Evolutionary conservation across 2,113 vertebrate genomes (phyloP).

Genomic region (Datnioides undecimradiatus): DNA sequence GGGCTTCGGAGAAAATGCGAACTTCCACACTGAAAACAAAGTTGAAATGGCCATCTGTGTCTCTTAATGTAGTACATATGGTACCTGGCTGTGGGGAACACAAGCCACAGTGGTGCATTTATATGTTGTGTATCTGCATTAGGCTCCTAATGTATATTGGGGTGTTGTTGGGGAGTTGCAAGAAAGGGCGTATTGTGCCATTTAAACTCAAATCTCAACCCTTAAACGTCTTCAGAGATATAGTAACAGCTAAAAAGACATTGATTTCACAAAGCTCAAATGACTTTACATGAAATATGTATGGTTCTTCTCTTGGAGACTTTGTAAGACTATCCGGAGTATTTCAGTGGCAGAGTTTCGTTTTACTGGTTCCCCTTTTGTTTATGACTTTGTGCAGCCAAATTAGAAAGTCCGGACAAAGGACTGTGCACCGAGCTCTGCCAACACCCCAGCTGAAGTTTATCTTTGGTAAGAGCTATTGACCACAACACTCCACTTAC

Average conservation of each 20-base stretch:
- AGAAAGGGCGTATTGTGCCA: not conserved
- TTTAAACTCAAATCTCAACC: not conserved
- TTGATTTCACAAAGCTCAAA: not conserved
- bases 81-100: not conserved
- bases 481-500: constrained; percentile 83
- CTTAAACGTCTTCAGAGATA: not conserved
- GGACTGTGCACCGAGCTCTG: constrained; percentile 29
- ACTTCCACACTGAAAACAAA: constrained; percentile 10
- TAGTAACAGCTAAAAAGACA: not conserved
- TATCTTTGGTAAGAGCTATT: constrained; percentile 40
- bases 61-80: not conserved
- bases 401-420: constrained; percentile 53
- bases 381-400: constrained; percentile 28
- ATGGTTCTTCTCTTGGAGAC: constrained; percentile 9
- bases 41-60: constrained; percentile 6
- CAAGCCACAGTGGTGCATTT: not conserved
- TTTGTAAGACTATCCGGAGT: constrained; percentile 32
- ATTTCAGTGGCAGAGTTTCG: constrained; percentile 25
- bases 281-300: constrained; percentile 26
- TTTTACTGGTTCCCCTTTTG: constrained; percentile 25
- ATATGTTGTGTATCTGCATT: not conserved
- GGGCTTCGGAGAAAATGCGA: constrained; percentile 46
- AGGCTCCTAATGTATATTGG: too few species aligned
- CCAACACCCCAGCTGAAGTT: constrained; percentile 42
- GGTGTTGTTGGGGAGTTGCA: not conserved